These are phyloP conservation scores for Mercenaria mercenaria DNA, from an alignment of 1,140 invertebrate genomes.

Conservation along the genomic window DNA sequence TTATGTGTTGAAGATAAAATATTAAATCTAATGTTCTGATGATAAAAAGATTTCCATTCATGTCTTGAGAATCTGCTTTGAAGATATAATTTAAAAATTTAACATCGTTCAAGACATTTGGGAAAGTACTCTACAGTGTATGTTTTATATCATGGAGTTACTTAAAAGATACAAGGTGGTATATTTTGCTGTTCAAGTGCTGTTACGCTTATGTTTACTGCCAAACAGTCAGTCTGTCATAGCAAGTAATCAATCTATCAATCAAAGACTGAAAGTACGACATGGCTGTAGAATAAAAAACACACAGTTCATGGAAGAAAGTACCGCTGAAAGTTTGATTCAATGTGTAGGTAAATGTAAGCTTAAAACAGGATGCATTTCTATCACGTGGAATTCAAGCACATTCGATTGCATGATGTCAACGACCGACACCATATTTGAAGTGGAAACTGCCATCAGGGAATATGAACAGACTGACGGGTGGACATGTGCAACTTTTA, in stretches of 20 bases:
- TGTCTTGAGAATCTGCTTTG: no score
- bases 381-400: background rate
- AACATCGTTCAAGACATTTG: no score
- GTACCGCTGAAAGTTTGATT: background rate
- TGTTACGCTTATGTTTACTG: no score
- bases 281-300: background rate
- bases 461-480: background rate
- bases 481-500: background rate
- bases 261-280: background rate
- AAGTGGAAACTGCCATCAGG: background rate
- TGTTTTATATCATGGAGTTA: no score
- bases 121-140: no score
- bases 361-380: background rate
- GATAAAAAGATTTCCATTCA: no score
- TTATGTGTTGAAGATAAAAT: no score
- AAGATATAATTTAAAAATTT: no score
- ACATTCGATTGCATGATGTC: background rate
- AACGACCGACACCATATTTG: background rate
- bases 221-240: background rate
- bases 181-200: background rate
- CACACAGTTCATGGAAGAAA: background rate
- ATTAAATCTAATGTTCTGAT: no score
- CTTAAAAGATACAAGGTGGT: no score
- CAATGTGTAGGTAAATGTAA: background rate
- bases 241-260: background rate